These are phyloP conservation scores for Gobio occitaniae DNA, from an alignment of 2,797 vertebrate genomes.

Conservation along the genomic window DNA sequence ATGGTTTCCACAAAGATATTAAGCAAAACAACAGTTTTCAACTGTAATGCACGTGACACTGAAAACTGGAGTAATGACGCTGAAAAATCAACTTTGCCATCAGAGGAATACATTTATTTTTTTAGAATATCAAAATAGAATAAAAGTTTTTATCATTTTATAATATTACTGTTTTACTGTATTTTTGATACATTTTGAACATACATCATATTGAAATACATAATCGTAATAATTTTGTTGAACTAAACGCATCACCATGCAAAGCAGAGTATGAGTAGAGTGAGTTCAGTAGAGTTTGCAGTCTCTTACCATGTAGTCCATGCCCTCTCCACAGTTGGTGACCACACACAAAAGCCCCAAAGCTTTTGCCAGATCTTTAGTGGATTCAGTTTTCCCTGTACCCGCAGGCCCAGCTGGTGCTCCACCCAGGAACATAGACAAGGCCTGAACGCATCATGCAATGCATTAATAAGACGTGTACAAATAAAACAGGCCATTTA, in stretches of 20 bases:
- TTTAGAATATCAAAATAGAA: too few species aligned
- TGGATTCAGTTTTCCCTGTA: conserved; percentile 97
- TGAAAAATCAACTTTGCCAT: too few species aligned
- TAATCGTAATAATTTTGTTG: neutral
- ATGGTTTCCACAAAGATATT: neutral
- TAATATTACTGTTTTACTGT: too few species aligned
- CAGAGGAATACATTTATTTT: too few species aligned
- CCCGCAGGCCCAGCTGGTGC: conserved; percentile 95
- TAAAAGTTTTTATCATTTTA: too few species aligned
- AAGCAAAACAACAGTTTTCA: neutral
- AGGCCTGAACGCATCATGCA: conserved; percentile 78
- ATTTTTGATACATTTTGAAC: neutral
- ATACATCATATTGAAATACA: neutral
- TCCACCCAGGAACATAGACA: conserved; percentile 98
- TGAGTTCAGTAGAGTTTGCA: neutral
- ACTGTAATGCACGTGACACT: neutral
- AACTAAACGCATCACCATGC: neutral
- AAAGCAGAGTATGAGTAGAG: neutral
- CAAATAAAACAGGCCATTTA: neutral
- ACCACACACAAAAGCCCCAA: conserved; percentile 94
- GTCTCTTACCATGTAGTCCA: conserved; percentile 92
- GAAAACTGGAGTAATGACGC: neutral
- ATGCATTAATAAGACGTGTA: neutral
- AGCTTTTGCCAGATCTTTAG: conserved; percentile 97
- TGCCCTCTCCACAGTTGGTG: conserved; percentile 98